Percentiles rank a stretch among this genome's conserved stretches.
These are phyloP conservation scores for Hycleus cichorii DNA, from an alignment of 1,140 invertebrate genomes.

Conservation along the genomic window DNA sequence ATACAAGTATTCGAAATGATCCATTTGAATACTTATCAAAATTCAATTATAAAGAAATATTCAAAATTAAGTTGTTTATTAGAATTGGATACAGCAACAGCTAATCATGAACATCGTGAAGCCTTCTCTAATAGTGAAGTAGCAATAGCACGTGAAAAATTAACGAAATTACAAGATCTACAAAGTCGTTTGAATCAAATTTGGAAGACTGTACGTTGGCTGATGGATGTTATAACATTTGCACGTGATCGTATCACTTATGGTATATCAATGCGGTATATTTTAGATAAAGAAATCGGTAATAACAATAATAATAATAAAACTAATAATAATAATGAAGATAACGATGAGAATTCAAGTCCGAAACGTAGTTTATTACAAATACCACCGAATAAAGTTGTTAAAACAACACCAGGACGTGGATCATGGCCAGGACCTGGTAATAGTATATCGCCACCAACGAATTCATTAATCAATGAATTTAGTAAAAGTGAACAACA, in stretches of 20 bases:
- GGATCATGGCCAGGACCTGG: conserved; percentile 78
- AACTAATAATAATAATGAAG: conserved; percentile 8
- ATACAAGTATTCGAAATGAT: conserved; percentile 90
- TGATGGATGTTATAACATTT: conserved; percentile 89
- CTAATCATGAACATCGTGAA: conserved; percentile 85
- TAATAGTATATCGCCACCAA: conserved; percentile 41
- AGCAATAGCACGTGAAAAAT: conserved; percentile 72
- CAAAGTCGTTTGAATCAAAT: conserved; percentile 72
- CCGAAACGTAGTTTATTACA: conserved; percentile 51
- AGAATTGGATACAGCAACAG: conserved; percentile 85
- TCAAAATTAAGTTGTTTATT: conserved; percentile 84
- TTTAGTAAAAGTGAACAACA: conserved; percentile 81
- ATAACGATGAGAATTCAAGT: conserved; percentile 10
- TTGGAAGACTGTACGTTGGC: conserved; percentile 91
- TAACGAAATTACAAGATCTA: conserved; percentile 73
- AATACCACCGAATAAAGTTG: conserved; percentile 58
- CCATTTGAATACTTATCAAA: conserved; percentile 84
- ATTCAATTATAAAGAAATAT: conserved; percentile 79
- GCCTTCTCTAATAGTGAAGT: conserved; percentile 88
- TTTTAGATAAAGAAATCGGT: conserved; percentile 43
- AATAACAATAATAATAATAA: background rate
- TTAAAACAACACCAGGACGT: conserved; percentile 65
- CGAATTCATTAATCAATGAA: conserved; percentile 51
- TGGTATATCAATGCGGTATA: conserved; percentile 37
- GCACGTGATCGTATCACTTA: conserved; percentile 65